Percentiles rank a stretch among this genome's conserved stretches.
Conservation (phyloP, 2,888 invertebrate genomes). For the Odontothrips loti region DNA sequence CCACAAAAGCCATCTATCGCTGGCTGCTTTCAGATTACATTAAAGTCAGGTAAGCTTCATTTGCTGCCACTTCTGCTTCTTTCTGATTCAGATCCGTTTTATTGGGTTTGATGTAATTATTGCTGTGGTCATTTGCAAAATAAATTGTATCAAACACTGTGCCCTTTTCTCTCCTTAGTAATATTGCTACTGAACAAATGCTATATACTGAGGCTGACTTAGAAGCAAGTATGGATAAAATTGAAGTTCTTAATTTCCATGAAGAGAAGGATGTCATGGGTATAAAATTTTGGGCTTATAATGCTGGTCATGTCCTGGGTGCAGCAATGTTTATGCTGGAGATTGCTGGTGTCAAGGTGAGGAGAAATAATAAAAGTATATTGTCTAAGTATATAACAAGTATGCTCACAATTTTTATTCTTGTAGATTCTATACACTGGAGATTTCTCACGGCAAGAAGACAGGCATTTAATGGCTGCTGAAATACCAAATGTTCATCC, state of each 20-base stretch:
- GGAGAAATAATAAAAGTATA: neutral
- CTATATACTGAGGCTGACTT: conserved; percentile 95
- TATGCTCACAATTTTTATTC: neutral
- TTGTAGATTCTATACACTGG: conserved; percentile 85
- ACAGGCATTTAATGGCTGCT: conserved; percentile 98
- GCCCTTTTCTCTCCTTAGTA: conserved; percentile 59
- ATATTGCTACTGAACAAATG: conserved; percentile 95
- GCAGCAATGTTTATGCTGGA: conserved; percentile 99
- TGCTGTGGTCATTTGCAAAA: conserved; percentile 12
- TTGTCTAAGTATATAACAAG: neutral
- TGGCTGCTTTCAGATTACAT: conserved; percentile 99
- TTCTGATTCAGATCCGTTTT: neutral
- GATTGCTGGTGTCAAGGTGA: conserved; percentile 92
- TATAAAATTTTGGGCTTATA: conserved; percentile 97
- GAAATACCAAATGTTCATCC: conserved; percentile 95
- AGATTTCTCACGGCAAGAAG: conserved; percentile 97
- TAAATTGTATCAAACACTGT: neutral
- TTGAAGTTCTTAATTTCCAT: conserved; percentile 96
- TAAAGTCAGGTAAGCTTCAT: conserved; percentile 76
- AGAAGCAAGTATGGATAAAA: conserved; percentile 97
- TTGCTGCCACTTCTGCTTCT: neutral
- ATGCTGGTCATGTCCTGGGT: conserved; percentile 97
- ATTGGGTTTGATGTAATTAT: conserved; percentile 27
- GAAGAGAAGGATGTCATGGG: conserved; percentile 97
- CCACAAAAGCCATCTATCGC: conserved; percentile 97